phyloP scores from a whole-genome alignment of 2,888 invertebrate genomes.

The Platynereis dumerilii region DNA sequence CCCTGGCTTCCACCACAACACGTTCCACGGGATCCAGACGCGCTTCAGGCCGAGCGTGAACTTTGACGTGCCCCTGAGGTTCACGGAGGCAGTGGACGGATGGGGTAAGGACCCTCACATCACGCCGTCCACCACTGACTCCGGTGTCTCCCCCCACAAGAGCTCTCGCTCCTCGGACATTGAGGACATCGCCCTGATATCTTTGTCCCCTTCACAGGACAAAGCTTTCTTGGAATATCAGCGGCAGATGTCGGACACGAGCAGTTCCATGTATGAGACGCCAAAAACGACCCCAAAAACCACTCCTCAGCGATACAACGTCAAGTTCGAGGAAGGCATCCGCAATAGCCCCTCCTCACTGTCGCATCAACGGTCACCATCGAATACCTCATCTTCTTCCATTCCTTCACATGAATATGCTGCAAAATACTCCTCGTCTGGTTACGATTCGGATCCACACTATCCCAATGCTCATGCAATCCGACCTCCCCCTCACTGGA shows the following conservation, averaged over 20 bases:
- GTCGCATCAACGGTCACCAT: slow-evolving; percentile 77
- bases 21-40: slow-evolving; percentile 83
- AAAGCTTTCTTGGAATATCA: slow-evolving; percentile 42
- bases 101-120: slow-evolving; percentile 33
- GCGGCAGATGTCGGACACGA: slow-evolving; percentile 52
- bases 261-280: slow-evolving; percentile 52
- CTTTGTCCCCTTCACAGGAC: slow-evolving; percentile 33
- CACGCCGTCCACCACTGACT: slow-evolving; percentile 30
- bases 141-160: slow-evolving; percentile 18
- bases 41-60: slow-evolving; percentile 64
- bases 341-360: slow-evolving; percentile 38
- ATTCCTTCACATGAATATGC: slow-evolving; percentile 34
- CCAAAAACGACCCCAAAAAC: slow-evolving; percentile 40
- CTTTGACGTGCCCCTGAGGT: slow-evolving; percentile 53
- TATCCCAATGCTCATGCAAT: slow-evolving; percentile 21
- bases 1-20: slow-evolving; percentile 72
- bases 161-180: slow-evolving; percentile 22
- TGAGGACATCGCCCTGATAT: slow-evolving; percentile 28
- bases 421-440: slow-evolving; percentile 25
- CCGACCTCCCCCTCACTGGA: slow-evolving; percentile 48
- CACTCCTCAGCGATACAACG: slow-evolving; percentile 52
- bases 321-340: slow-evolving; percentile 57
- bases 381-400: slow-evolving; percentile 75
- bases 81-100: slow-evolving; percentile 41
- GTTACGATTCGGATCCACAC: slow-evolving; percentile 9